Base-by-base conservation (phyloP, 2,113 vertebrate genomes). In the Ptyas mucosa region DNA sequence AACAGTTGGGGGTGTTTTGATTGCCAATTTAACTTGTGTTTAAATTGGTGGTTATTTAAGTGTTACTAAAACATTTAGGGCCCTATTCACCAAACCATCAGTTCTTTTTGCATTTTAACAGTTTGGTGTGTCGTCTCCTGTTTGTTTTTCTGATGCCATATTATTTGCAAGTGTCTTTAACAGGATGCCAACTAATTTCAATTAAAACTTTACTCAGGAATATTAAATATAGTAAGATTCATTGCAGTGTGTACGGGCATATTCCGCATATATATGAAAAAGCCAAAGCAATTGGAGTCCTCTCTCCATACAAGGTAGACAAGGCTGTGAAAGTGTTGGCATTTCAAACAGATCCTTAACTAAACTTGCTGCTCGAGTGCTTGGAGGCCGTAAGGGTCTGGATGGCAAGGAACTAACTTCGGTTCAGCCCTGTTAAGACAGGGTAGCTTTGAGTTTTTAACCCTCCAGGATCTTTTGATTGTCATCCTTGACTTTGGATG, bases 21-120 rank as follows among this genome's bases (percentile, higher is more conserved):
- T 96, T 97, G 94, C 93, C 90, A 96, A 39, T 97, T 95, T 96
- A 97, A 96, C 92, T 95, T 43, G 55, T 96, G 92, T 94, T 93
- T 97, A 97, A 97, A 97, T 96, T 96, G 96, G 93, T 96, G 93
- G 81, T 88, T 95, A 97, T 96, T 98, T 96, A 97, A 96, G 93
- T 69, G 87, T 96, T 95, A 95, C 90, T 95, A 95, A 96, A 97
- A 94, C 52, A 95, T 96, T 96, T 96, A 95, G 91, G 93, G 90
- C 93, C 94, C 95, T 97, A 95, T 96, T 87, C 94, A 95, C 95
- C 93, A 57, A 97, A 97, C 92, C 95, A 93, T 94, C 96, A 90
- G 91, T 94, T 97, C 94, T 89, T 94, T 92, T 94, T 95, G 97
- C 95, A 95, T 94, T 96, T 90, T 85, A 90, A 89, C 87, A 94